These are phyloP conservation scores for Pseudobourletiella spinata DNA, from an alignment of 1,140 invertebrate genomes.

Conservation along the genomic window DNA sequence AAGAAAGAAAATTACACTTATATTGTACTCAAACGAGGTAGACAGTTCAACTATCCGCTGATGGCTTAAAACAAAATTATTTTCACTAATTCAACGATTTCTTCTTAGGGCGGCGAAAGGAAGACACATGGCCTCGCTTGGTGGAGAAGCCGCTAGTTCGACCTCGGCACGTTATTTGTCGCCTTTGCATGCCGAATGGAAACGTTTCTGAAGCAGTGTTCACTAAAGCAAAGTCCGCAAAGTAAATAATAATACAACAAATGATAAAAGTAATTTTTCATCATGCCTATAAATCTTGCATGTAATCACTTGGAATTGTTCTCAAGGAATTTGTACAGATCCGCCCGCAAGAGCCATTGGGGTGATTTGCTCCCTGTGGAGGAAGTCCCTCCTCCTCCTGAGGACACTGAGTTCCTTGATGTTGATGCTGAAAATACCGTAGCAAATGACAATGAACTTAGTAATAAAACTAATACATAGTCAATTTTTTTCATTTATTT, in stretches of 20 bases:
- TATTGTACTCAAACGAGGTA: conserved; percentile 68
- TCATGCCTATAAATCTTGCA: conserved; percentile 1
- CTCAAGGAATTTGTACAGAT: conserved; percentile 53
- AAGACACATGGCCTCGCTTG: conserved; percentile 75
- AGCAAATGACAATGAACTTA: too few relatives aligned
- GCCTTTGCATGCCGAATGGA: conserved; percentile 64
- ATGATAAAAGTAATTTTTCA: not conserved
- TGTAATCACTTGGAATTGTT: conserved; percentile 8
- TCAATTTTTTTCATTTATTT: too few relatives aligned
- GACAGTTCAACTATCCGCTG: too few relatives aligned
- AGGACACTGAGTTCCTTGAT: too few relatives aligned
- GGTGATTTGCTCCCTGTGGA: conserved; percentile 56
- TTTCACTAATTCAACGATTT: too few relatives aligned
- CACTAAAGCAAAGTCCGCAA: conserved; percentile 61
- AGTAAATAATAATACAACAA: conserved; percentile 42
- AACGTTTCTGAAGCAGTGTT: conserved; percentile 66
- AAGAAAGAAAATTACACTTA: conserved; percentile 58
- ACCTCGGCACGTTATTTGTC: conserved; percentile 62
- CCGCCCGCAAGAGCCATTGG: conserved; percentile 58
- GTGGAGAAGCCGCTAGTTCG: conserved; percentile 56
- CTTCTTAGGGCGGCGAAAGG: too few relatives aligned
- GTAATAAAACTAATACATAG: too few relatives aligned
- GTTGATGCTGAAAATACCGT: too few relatives aligned
- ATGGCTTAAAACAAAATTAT: too few relatives aligned
- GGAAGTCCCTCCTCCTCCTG: too few relatives aligned